These are phyloP conservation scores for Psettodes erumei DNA, from an alignment of 2,113 vertebrate species.

Conservation along the genomic window DNA sequence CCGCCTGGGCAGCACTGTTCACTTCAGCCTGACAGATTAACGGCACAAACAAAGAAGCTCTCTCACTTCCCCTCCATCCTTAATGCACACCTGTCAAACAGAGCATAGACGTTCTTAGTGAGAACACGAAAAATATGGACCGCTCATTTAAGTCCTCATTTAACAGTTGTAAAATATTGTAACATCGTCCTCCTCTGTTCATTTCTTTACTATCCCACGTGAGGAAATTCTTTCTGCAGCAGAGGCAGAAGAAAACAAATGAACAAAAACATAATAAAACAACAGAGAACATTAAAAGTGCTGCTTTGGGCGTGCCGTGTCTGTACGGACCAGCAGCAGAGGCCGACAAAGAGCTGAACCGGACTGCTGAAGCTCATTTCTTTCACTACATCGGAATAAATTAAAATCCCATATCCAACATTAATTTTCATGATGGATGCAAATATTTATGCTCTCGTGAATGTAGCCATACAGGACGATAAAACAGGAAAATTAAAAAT, in stretches of 20 bases:
- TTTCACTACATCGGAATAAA: neutral
- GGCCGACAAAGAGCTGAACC: neutral
- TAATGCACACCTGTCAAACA: neutral
- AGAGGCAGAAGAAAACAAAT: neutral
- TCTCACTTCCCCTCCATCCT: neutral
- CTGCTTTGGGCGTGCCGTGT: neutral
- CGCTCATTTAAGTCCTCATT: no score
- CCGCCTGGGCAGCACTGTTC: constrained; percentile 9
- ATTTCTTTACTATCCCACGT: neutral
- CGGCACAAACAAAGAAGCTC: neutral
- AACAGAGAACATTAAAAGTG: neutral
- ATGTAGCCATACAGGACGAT: neutral
- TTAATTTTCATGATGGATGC: neutral
- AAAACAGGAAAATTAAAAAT: neutral
- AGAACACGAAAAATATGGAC: neutral
- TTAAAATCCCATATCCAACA: neutral
- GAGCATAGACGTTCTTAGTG: no score
- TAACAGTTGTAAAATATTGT: neutral
- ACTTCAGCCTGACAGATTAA: constrained; percentile 7
- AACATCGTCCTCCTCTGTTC: neutral
- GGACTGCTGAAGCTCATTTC: neutral
- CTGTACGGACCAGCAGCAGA: neutral
- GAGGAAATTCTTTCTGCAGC: neutral
- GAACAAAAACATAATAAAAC: neutral
- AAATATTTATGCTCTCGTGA: neutral